phyloP scores from a whole-genome alignment of 2,113 vertebrate genomes.

The Athene cunicularia region DNA sequence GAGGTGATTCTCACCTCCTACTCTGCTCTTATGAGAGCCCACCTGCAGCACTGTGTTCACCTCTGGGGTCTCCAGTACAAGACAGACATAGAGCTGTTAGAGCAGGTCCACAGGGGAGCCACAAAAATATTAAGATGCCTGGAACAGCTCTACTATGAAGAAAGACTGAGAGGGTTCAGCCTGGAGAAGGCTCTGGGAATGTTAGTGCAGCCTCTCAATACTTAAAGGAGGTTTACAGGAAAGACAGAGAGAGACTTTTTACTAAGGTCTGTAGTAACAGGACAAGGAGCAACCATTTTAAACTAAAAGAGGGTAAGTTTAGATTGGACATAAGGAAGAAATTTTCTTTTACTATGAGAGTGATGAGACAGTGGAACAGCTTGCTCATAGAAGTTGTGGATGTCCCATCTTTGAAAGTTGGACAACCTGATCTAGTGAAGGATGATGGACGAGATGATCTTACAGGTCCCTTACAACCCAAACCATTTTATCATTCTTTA shows the following conservation, averaged over 20 bases:
- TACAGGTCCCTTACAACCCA: not conserved
- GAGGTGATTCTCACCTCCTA: not conserved
- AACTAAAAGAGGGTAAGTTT: not conserved
- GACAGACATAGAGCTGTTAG: not conserved
- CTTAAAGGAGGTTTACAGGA: not conserved
- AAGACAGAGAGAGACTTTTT: not conserved
- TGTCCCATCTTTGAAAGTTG: not conserved
- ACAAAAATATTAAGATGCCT: not conserved
- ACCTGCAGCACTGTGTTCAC: not conserved
- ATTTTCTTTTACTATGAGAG: not conserved
- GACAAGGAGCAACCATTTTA: not conserved
- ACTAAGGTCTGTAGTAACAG: not conserved
- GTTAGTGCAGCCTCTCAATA: not conserved
- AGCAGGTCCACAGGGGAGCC: not conserved
- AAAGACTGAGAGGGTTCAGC: not conserved
- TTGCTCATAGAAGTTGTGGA: not conserved
- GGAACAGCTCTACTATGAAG: not conserved
- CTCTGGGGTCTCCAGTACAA: not conserved
- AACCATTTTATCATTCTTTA: not conserved
- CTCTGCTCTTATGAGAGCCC: not conserved
- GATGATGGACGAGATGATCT: not conserved
- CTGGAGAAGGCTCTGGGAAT: not conserved
- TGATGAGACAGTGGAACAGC: not conserved
- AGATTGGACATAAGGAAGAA: not conserved
- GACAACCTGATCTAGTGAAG: not conserved